These are phyloP conservation scores for Perdita meconis DNA, from an alignment of 2,888 invertebrate genomes.

Conservation along the genomic window DNA sequence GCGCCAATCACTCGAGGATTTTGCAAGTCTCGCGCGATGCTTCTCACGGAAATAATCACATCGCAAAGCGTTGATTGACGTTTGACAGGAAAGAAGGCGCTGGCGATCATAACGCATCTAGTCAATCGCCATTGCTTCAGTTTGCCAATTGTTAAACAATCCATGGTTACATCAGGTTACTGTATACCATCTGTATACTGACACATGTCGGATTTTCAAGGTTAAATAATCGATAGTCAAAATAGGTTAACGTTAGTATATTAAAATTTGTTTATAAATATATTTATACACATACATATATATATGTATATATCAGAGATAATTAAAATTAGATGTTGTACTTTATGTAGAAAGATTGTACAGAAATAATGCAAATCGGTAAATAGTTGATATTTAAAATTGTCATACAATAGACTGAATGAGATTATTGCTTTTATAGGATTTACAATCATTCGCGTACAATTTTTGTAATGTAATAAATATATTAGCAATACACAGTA, in stretches of 20 bases:
- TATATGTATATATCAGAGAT: no score
- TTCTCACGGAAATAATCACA: conserved; percentile 52
- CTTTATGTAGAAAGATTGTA: not conserved
- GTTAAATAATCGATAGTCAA: not conserved
- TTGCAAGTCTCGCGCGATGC: conserved; percentile 40
- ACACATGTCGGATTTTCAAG: not conserved
- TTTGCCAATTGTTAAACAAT: conserved; percentile 74
- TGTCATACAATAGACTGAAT: not conserved
- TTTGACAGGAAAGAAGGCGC: conserved; percentile 31
- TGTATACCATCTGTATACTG: not conserved
- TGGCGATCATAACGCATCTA: conserved; percentile 49
- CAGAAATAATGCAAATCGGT: conserved; percentile 5
- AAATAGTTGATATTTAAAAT: not conserved
- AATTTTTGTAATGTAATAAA: conserved; percentile 4
- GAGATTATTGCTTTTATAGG: not conserved
- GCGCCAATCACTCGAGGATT: conserved; percentile 55
- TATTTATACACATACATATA: no score
- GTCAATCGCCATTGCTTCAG: conserved; percentile 30
- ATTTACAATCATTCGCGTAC: conserved; percentile 3
- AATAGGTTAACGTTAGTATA: conserved; percentile 19
- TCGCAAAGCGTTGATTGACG: conserved; percentile 44
- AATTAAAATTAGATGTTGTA: not conserved
- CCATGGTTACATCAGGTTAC: conserved; percentile 68
- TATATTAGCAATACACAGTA: conserved; percentile 13
- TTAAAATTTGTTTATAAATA: conserved; percentile 50